Evolutionary conservation across 2,888 invertebrate species (phyloP), one percentile per base, ranked within the genome.

Genomic region (Nymphalis polychloros): DNA sequence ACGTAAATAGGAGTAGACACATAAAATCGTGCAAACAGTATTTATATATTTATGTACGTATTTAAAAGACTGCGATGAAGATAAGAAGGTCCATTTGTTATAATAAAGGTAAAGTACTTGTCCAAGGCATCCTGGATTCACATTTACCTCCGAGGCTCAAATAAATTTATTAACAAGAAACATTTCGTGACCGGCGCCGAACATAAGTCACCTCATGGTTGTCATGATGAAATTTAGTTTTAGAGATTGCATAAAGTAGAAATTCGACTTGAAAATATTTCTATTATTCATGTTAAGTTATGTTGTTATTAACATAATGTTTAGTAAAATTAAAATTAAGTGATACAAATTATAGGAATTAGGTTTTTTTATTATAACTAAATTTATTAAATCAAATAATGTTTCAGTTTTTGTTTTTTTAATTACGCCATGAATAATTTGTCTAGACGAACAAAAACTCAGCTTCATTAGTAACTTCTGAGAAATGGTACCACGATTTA

Each of bases 101-200:
- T 62, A 63, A 69, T 70, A 70, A 72, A 66, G 47, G 69, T 67
- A 70, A 68, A 64, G 55, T 69, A 71, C 65, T 70, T 70, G 67
- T 74, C 65, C 59, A 65, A 67, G 62, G 64, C 59, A 57, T 66
- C 73, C 59, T 64, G 69, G 67, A 77, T 74, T 72, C 71, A 75
- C 74, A 77, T 73, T 74, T 72, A 69, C 71, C 74, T 61, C 65
- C 71, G 64, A 74, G 74, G 72, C 70, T 75, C 64, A 74, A 75
- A 75, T 76, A 72, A 74, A 80, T 79, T 79, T 79, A 80, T 77
- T 76, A 76, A 71, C 73, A 72, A 67, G 70, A 47, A 73, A 77
- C 71, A 71, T 72, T 78, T 81, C 84, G 84, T 84, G 84, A 83
- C 81, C 77, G 64, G 75, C 72, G 72, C 77, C 72, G 78, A 76